A percentile compares a stretch with the other conserved stretches of the same genome.
Evolutionary conservation across 2,888 invertebrate species (phyloP).

Genomic region (Polyommatus icarus): DNA sequence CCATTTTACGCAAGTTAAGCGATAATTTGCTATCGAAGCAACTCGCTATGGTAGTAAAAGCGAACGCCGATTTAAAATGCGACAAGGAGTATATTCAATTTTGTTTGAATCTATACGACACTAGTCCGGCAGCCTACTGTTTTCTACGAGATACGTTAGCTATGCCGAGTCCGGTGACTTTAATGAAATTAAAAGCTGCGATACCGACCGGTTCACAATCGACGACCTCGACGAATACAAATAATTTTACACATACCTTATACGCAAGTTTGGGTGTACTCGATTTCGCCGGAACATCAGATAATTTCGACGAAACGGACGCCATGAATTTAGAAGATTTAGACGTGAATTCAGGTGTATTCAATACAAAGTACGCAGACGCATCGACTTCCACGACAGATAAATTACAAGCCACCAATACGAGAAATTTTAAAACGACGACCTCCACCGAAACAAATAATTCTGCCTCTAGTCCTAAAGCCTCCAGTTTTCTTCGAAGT

Average conservation of each 20-base stretch:
- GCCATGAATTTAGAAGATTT: background rate
- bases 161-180: background rate
- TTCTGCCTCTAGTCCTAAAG: background rate
- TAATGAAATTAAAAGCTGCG: background rate
- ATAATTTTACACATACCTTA: background rate
- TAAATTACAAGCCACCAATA: background rate
- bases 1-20: background rate
- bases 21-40: background rate
- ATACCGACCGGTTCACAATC: background rate
- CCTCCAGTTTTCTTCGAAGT: background rate
- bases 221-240: background rate
- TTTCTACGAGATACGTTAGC: background rate
- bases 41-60: background rate
- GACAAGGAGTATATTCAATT: background rate
- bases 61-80: background rate
- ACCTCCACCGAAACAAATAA: background rate
- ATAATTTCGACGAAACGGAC: background rate
- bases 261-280: background rate
- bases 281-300: background rate
- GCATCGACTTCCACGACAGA: background rate
- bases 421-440: background rate
- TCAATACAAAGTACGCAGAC: background rate
- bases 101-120: background rate
- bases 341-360: background rate
- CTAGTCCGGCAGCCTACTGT: background rate